Base-by-base conservation (phyloP, 2,113 vertebrate genomes). In the Pseudorectes ferrugineus region DNA sequence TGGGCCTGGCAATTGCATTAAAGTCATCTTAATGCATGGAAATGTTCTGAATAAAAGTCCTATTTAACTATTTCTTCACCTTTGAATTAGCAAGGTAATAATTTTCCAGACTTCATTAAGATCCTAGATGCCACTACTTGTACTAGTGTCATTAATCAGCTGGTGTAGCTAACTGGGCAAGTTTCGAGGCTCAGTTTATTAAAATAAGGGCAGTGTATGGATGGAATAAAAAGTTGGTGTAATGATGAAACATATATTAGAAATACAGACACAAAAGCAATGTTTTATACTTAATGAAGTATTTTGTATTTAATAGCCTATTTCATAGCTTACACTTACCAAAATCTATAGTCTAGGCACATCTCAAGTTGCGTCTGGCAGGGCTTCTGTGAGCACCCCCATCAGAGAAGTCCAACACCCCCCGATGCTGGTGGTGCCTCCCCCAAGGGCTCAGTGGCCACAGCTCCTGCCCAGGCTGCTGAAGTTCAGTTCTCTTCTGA, bases 61-160 rank as follows among this genome's bases (percentile, higher is more conserved):
- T 36, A 2, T 62, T 94, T 94, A 76, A 72, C 87, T 91, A 62
- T 79, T 92, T 94, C 46, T 58, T 71, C 33, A 52, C 31, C 59
- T 35, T 59, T n/a, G 48, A 85, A 83, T 72, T 82, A 72, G 19
- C 43, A 85, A 85, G 73, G 70, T 54, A 83, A 46, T 77, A 3
- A 28, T 95, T 92, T 74, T 91, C n/a, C 25, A 61, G 54, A n/a
- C 58, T 62, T 85, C 24, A 26, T 68, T 82, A 46, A 55, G 58
- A 62, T 89, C 31, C 43, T 36, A 36, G 33, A 51, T 92, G 49
- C 49, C 51, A 43, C 36, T 48, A 45, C 36, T 59, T 73, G 14
- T 58, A 46, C 62, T 57, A 57, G 33, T 76, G 33, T 57, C 70
- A 70, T 93, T 76, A 82, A 89, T 88, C 84, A 78, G 48, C 16